Percentiles rank a stretch among this genome's conserved stretches.
phyloP scores from a whole-genome alignment of 2,797 vertebrate genomes.

The Poecilia picta region DNA sequence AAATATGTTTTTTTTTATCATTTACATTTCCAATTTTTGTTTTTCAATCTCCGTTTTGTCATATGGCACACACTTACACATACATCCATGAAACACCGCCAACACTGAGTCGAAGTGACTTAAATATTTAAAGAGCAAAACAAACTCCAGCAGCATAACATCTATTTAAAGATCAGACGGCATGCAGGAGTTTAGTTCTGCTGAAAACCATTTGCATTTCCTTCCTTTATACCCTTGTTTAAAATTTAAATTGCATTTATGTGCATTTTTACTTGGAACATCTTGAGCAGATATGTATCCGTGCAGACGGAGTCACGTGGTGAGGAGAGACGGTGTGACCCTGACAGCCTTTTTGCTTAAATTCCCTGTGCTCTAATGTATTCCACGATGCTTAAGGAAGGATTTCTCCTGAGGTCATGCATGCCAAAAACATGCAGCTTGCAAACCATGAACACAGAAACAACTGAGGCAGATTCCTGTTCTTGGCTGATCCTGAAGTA shows the following conservation, averaged over 20 bases:
- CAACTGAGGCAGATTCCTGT: constrained; percentile 32
- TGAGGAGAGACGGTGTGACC: constrained; percentile 50
- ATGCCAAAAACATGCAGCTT: constrained; percentile 43
- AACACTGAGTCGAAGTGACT: neutral
- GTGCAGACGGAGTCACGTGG: constrained; percentile 35
- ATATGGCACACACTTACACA: neutral
- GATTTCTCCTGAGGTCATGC: constrained; percentile 70
- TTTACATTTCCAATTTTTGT: neutral
- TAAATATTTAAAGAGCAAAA: neutral
- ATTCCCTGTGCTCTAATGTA: constrained; percentile 58
- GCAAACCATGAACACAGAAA: constrained; percentile 15
- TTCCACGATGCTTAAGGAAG: constrained; percentile 68
- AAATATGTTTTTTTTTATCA: neutral
- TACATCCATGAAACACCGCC: constrained; percentile 10
- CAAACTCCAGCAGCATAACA: neutral
- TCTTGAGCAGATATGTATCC: constrained; percentile 20
- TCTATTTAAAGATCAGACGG: neutral
- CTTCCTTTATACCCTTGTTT: neutral
- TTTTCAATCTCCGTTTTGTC: too few relatives aligned
- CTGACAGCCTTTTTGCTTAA: constrained; percentile 64
- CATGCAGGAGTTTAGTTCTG: neutral
- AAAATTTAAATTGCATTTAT: neutral
- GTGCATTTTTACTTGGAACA: constrained; percentile 30
- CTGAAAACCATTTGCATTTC: neutral
- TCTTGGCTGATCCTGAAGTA: constrained; percentile 49